These are phyloP conservation scores for Homalodisca vitripennis DNA, from an alignment of 1,140 invertebrate genomes.

Conservation along the genomic window DNA sequence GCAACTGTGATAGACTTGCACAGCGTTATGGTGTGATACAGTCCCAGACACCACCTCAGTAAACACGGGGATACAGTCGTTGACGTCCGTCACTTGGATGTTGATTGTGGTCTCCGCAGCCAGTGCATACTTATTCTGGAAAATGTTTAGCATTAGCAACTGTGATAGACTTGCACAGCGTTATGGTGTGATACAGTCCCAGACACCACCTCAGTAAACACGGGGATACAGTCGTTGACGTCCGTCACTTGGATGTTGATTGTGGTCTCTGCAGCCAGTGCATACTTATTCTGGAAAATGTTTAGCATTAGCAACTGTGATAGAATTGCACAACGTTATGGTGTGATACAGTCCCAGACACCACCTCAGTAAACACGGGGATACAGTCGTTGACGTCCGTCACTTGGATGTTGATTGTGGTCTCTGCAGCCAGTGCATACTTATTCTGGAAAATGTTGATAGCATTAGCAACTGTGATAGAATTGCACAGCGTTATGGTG, in stretches of 20 bases:
- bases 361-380: slow-evolving; percentile 75
- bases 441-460: slow-evolving; percentile 79
- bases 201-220: slow-evolving; percentile 72
- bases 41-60: slow-evolving; percentile 71
- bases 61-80: slow-evolving; percentile 85
- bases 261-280: slow-evolving; percentile 71
- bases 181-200: slow-evolving; percentile 79
- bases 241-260: slow-evolving; percentile 76
- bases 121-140: slow-evolving; percentile 74
- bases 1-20: too few relatives aligned
- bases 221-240: slow-evolving; percentile 86
- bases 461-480: too few relatives aligned
- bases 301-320: too few relatives aligned
- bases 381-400: slow-evolving; percentile 87
- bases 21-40: too few relatives aligned
- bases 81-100: slow-evolving; percentile 78
- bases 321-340: too few relatives aligned
- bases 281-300: slow-evolving; percentile 76
- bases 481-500: too few relatives aligned
- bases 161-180: too few relatives aligned
- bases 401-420: slow-evolving; percentile 71
- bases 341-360: slow-evolving; percentile 74
- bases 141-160: too few relatives aligned
- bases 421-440: slow-evolving; percentile 73
- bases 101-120: slow-evolving; percentile 73